Evolutionary conservation across 1,140 invertebrate species (phyloP).

Genomic region (Drosophila mayri): DNA sequence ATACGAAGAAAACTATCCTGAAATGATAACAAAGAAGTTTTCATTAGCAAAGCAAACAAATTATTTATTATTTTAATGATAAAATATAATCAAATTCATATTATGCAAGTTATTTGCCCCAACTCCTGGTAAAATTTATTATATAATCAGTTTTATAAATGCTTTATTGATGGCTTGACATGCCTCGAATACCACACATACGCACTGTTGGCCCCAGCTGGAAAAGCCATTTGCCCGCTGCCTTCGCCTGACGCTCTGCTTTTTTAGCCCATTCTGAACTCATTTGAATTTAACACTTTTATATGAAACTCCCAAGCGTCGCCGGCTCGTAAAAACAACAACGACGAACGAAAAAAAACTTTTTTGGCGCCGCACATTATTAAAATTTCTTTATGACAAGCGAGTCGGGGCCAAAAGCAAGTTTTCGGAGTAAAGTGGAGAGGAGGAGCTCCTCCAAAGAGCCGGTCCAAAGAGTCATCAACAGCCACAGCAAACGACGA

Average conservation of each 20-base stretch:
- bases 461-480: conserved; percentile 62
- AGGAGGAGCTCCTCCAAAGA: conserved; percentile 36
- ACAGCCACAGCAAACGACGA: conserved; percentile 62
- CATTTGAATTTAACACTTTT: conserved; percentile 83
- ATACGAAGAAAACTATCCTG: conserved; percentile 3
- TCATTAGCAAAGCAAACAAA: conserved; percentile 15
- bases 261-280: conserved; percentile 64
- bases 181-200: conserved; percentile 51
- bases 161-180: conserved; percentile 44
- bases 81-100: background rate
- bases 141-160: conserved; percentile 37
- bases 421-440: conserved; percentile 22
- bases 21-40: conserved; percentile 6
- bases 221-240: conserved; percentile 57
- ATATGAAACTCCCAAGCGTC: conserved; percentile 52
- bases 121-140: conserved; percentile 12
- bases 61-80: conserved; percentile 2
- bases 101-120: conserved; percentile 11
- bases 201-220: conserved; percentile 64
- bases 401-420: conserved; percentile 55
- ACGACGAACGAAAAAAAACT: conserved; percentile 52
- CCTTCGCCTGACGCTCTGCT: conserved; percentile 40
- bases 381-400: conserved; percentile 83
- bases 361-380: conserved; percentile 84
- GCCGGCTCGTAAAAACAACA: conserved; percentile 71